Conservation (phyloP, 2,888 invertebrate species). For the Spodoptera picta region DNA sequence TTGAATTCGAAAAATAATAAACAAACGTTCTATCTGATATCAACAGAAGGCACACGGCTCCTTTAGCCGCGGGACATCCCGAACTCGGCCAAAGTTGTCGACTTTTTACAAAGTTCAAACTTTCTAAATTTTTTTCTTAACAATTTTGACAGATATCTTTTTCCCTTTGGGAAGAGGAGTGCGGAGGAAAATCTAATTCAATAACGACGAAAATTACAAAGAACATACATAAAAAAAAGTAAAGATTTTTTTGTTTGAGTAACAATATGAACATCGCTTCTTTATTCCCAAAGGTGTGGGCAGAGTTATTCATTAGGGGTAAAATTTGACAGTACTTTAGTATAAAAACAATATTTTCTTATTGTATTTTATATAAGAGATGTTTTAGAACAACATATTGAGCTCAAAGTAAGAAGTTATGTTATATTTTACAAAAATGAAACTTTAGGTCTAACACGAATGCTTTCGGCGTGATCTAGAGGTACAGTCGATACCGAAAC, state of each 20-base stretch:
- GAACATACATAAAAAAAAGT: constrained; percentile 34
- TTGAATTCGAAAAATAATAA: constrained; percentile 47
- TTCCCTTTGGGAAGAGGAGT: constrained; percentile 60
- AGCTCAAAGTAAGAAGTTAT: too few relatives aligned
- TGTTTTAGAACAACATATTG: too few relatives aligned
- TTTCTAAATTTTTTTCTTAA: constrained; percentile 56
- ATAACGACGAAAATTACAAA: constrained; percentile 52
- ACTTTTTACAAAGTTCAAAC: constrained; percentile 53
- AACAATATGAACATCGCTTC: too few relatives aligned
- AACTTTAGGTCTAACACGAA: too few relatives aligned
- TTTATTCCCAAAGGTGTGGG: too few relatives aligned
- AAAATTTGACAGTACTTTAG: too few relatives aligned
- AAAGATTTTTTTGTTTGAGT: constrained; percentile 22
- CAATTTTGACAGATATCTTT: constrained; percentile 65
- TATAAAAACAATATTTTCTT: too few relatives aligned
- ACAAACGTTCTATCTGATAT: constrained; percentile 48
- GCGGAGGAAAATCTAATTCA: constrained; percentile 62
- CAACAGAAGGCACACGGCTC: constrained; percentile 34
- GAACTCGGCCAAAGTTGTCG: constrained; percentile 51
- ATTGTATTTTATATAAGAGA: too few relatives aligned
- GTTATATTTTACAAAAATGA: too few relatives aligned
- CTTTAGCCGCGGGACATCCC: constrained; percentile 49
- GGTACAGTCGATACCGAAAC: too few relatives aligned
- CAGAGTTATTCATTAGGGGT: too few relatives aligned
- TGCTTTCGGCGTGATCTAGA: too few relatives aligned